Evolutionary conservation across 2,888 invertebrate species (phyloP), one percentile per base, ranked within the genome.

Genomic region (Polietes domitor): DNA sequence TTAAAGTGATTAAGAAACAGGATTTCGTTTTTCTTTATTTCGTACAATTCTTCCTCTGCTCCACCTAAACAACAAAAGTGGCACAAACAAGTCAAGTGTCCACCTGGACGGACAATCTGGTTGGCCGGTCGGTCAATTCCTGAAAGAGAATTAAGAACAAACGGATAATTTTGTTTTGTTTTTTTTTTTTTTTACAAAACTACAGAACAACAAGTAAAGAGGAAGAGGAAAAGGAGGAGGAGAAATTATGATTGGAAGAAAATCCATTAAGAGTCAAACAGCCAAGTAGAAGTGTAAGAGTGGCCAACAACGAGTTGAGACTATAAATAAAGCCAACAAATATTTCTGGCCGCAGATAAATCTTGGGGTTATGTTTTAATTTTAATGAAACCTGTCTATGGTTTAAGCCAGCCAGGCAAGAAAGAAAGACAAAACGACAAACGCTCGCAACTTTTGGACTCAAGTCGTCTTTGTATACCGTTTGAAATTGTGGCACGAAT

Each of bases 21-120:
- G 68, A 68, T 68, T 68, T 68, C 37, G 15, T 17, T 37, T 19
- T 7, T 65, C 9, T 37, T 32, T n/a, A n/a, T n/a, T 7, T 37
- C 32, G 43, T 26, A 15, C 6, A 68, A 43, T 68, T 41, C 68
- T 15, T 43, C 21, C 43, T n/a, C 19, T 65, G 5, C 58, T 24
- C 53, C 9, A 17, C 10, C 19, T 7, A 28, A 28, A 61, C 28
- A n/a, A n/a, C 37, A 41, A 68, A 68, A 68, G 28, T 68, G 68
- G 68, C 68, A 43, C 68, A 68, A 68, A 68, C 68, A 43, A 68
- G 68, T 41, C 68, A 68, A 68, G 68, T 68, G 68, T n/a, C n/a
- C n/a, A 47, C 47, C n/a, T 2, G 1, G 37, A 37, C 6, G 12
- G 61, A 61, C 28, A n/a, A 6, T 2, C 47, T 15, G 47, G n/a